phyloP scores from a whole-genome alignment of 2,113 vertebrate genomes.

The Philantomba maxwellii region DNA sequence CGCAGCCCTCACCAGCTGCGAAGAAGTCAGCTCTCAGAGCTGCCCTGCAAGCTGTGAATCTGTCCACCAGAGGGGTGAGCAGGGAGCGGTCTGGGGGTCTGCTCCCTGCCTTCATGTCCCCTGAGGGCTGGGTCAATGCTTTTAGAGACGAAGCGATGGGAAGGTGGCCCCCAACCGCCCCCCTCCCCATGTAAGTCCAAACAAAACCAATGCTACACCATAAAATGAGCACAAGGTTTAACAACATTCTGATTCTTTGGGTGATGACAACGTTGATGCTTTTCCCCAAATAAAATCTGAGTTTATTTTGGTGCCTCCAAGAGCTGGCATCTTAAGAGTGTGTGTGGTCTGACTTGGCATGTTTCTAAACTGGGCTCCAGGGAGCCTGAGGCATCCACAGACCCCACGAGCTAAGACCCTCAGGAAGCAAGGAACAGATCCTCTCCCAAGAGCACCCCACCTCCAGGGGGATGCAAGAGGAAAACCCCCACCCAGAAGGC shows the following conservation, averaged over 20 bases:
- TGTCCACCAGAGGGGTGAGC: accelerated
- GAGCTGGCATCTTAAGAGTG: not conserved
- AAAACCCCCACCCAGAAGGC: constrained; percentile 28
- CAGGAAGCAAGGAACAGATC: not conserved
- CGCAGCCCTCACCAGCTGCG: not conserved
- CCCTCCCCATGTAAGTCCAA: not conserved
- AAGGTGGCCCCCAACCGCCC: not conserved
- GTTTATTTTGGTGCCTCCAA: constrained; percentile 13
- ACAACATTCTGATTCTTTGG: not conserved
- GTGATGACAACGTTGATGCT: not conserved
- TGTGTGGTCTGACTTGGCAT: not conserved
- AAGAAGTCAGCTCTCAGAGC: not conserved
- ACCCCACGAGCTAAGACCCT: not conserved
- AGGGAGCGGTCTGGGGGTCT: not conserved
- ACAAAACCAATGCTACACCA: not conserved
- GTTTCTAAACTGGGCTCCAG: not conserved
- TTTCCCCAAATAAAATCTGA: not conserved
- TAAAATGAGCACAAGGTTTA: not conserved
- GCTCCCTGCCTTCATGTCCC: not conserved
- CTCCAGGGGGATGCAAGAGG: not conserved
- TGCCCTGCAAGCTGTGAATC: not conserved
- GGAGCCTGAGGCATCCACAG: not conserved
- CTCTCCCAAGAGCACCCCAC: not conserved
- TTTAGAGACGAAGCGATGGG: not conserved
- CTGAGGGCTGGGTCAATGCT: not conserved